Evolutionary conservation across 2,888 invertebrate species (phyloP).

Genomic region (Drosophila planitibia): DNA sequence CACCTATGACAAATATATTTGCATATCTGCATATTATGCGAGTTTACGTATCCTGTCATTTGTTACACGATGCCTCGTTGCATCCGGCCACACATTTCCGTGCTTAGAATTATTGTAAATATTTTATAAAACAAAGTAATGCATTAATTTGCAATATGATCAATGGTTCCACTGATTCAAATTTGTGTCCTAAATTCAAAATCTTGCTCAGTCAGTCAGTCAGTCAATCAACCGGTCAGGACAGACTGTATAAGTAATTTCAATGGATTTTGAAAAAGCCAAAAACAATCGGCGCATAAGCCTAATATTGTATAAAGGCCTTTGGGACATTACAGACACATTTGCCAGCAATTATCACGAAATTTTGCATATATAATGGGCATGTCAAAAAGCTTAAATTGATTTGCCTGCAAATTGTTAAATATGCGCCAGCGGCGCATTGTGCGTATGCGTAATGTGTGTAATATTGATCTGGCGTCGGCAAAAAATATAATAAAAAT

Average conservation of each 20-base stretch:
- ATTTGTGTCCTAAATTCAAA: not conserved
- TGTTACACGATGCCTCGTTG: slow-evolving; percentile 23
- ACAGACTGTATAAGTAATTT: not conserved
- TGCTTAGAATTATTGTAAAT: slow-evolving; percentile 41
- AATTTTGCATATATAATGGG: not conserved
- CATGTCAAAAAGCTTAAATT: slow-evolving; percentile 40
- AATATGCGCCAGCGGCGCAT: slow-evolving; percentile 7
- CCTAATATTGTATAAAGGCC: not conserved
- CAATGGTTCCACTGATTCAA: not conserved
- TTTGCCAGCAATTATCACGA: slow-evolving; percentile 4
- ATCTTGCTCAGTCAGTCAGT: not conserved
- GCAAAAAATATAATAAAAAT: slow-evolving; percentile 7
- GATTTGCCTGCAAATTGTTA: slow-evolving; percentile 14
- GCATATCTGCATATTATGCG: not conserved
- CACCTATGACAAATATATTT: not conserved
- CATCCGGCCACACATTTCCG: slow-evolving; percentile 52
- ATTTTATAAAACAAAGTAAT: slow-evolving; percentile 32
- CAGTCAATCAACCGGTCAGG: not conserved
- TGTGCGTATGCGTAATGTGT: slow-evolving; percentile 36
- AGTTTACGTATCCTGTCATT: slow-evolving; percentile 41
- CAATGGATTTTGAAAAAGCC: not conserved
- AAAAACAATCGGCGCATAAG: not conserved
- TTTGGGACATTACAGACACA: not conserved
- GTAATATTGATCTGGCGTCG: slow-evolving; percentile 56
- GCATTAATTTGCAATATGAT: slow-evolving; percentile 29